phyloP scores from a whole-genome alignment of 1,140 invertebrate genomes.

The Caenorhabditis elegans region DNA sequence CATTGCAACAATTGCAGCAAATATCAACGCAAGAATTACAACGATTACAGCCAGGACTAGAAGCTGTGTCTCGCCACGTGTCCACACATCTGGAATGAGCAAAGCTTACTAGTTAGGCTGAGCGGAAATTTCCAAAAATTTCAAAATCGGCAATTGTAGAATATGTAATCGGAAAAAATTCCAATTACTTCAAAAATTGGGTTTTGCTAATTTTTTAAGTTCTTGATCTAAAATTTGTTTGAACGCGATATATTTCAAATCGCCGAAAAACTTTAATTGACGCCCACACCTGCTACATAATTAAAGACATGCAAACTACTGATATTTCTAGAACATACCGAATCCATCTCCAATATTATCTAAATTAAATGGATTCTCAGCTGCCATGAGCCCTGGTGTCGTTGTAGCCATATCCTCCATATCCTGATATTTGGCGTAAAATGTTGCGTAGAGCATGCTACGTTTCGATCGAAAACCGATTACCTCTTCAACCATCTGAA shows the following conservation, averaged over 20 bases:
- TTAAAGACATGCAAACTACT: no score
- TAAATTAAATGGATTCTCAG: background rate
- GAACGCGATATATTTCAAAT: no score
- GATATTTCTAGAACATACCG: background rate
- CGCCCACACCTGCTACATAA: no score
- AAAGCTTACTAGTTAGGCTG: background rate
- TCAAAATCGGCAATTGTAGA: no score
- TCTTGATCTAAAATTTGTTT: no score
- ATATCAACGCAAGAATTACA: background rate
- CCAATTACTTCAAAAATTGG: no score
- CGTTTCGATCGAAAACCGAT: background rate
- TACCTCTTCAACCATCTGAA: slow-evolving; percentile 4
- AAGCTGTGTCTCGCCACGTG: background rate
- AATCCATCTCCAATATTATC: slow-evolving; percentile 17
- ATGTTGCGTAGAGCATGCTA: slow-evolving; percentile 3
- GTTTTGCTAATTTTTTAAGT: no score
- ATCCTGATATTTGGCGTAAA: background rate
- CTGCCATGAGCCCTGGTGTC: background rate
- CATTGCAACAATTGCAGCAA: background rate
- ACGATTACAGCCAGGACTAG: background rate
- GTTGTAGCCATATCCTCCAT: background rate
- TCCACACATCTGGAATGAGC: background rate
- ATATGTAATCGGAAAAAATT: no score
- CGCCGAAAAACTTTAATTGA: no score
- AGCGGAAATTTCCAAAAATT: background rate